phyloP scores from a whole-genome alignment of 1,140 invertebrate species.

The Aplysia californica region DNA sequence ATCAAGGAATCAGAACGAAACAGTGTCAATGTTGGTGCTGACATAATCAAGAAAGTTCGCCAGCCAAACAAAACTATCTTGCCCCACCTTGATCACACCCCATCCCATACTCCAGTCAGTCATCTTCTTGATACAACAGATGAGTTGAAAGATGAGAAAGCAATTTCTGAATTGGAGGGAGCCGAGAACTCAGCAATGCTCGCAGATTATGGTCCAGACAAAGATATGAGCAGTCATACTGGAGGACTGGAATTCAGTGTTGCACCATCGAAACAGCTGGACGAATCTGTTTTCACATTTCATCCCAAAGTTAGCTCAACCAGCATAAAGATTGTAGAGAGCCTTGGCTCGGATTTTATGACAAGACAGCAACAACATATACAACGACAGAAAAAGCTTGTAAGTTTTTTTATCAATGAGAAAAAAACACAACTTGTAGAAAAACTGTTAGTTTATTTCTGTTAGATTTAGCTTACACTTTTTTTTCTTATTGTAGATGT shows the following conservation, averaged over 20 bases:
- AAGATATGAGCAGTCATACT: constrained; percentile 7
- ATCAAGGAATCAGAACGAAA: not conserved
- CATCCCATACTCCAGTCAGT: too few species aligned
- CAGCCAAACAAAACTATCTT: not conserved
- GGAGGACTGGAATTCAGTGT: not conserved
- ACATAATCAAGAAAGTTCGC: not conserved
- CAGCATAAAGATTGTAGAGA: constrained; percentile 60
- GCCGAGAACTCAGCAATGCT: not conserved
- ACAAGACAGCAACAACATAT: constrained; percentile 61
- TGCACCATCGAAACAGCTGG: not conserved
- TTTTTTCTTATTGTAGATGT: not conserved
- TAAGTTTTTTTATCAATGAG: too few species aligned
- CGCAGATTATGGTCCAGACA: not conserved
- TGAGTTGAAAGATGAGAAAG: not conserved
- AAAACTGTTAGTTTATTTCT: not conserved
- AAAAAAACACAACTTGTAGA: too few species aligned
- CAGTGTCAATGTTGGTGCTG: not conserved
- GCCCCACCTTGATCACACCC: too few species aligned
- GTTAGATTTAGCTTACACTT: not conserved
- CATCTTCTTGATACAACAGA: not conserved
- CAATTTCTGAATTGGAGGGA: not conserved
- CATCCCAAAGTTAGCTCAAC: constrained; percentile 57
- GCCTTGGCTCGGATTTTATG: constrained; percentile 62
- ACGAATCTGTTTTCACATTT: constrained; percentile 61
- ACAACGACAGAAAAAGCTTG: constrained; percentile 58